Base-by-base conservation (phyloP, 2,888 invertebrate species). In the Leucophenga montana region DNA sequence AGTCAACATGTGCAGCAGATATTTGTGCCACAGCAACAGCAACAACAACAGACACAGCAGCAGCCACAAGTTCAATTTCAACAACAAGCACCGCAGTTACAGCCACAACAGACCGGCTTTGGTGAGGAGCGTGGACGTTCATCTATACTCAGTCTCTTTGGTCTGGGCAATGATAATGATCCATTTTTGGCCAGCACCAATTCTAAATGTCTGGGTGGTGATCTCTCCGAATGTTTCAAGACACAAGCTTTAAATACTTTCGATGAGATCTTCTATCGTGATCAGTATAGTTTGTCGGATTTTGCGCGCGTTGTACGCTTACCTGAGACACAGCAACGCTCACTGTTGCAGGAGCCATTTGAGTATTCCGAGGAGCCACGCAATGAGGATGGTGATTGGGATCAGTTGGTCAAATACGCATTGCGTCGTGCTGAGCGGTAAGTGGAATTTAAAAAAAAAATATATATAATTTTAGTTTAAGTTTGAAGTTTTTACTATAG, bases 201-300 rank as follows among this genome's bases (percentile, higher is more conserved):
- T 68, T 90, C 92, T 74, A 93, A 92, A 74, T 95, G 95, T 79
- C 89, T 95, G 69, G 92, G 91, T 73, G 95, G 95, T 4, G 95
- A 95, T 85, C 89, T 95, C n/a, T 93, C 95, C 0, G 95, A 95
- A 85, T 95, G 95, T 85, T 95, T 95, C 86, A 95, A 95, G 84
- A 95, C 94, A 0, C 93, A 94, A 76, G 95, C 95, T 0, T 87
- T 95, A 65, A 90, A 91, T 68, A 93, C 94, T 0, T 92, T 95
- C 70, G 93, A 94, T 66, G 94, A 95, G 68, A 95, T 95, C 87
- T 95, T 95, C 84, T 91, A 92, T 82, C 92, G 93, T 78, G 92
- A 90, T 66, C 88, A 90, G 75, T 92, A 92, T 86, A 91, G 91
- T 67, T 85, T 95, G 67, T 93, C 93, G 48, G 93, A 94, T 59